Percentiles rank a stretch among this genome's conserved stretches.
phyloP scores from a whole-genome alignment of 2,113 vertebrate species.

The Neotoma lepida region DNA sequence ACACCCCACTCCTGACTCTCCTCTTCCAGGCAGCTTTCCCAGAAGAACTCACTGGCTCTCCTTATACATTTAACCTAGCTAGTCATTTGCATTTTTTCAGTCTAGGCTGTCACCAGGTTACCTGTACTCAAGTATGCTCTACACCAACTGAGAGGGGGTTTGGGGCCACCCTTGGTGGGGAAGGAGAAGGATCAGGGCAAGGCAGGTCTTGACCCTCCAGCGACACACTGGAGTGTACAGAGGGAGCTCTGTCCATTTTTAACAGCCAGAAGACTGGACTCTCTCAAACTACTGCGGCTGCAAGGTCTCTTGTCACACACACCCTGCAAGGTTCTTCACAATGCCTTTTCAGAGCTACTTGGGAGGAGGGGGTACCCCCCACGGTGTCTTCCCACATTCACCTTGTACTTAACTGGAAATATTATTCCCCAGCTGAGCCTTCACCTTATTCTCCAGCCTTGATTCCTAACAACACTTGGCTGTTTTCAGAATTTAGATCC shows the following conservation, averaged over 20 bases:
- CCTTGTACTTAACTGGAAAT: slow-evolving; percentile 55
- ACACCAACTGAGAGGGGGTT: not conserved
- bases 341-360: not conserved
- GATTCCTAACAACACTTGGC: slow-evolving; percentile 51
- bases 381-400: not conserved
- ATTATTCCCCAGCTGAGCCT: slow-evolving; percentile 10
- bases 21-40: slow-evolving; percentile 45
- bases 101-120: not conserved
- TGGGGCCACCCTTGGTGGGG: not conserved
- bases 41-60: not conserved
- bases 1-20: not conserved
- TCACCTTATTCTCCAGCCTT: slow-evolving; percentile 30
- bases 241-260: not conserved
- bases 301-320: slow-evolving; percentile 35
- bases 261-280: slow-evolving; percentile 9
- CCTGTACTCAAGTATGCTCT: not conserved
- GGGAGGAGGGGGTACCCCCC: not conserved
- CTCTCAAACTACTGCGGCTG: not conserved
- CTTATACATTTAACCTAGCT: not conserved
- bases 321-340: slow-evolving; percentile 23
- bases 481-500: slow-evolving; percentile 68
- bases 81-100: slow-evolving; percentile 11
- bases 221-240: not conserved
- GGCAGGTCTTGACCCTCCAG: not conserved
- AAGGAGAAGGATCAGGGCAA: not conserved